These are phyloP conservation scores for Megalops atlanticus DNA, from an alignment of 2,113 vertebrate species.

Conservation along the genomic window DNA sequence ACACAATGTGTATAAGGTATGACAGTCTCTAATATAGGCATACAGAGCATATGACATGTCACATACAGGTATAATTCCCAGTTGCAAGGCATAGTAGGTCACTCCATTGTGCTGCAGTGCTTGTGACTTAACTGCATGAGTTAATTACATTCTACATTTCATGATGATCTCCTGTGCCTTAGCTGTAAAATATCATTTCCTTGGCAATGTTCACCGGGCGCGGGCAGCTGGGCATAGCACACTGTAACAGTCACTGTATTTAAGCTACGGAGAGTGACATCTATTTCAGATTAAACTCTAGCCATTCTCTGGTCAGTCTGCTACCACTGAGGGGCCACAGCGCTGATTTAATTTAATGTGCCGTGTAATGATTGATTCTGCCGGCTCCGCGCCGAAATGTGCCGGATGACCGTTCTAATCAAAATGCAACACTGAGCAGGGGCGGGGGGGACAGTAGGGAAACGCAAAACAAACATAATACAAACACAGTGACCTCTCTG, in stretches of 20 bases:
- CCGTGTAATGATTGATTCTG: constrained; percentile 17
- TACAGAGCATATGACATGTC: no score
- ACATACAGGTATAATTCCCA: no score
- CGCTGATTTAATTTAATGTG: constrained; percentile 15
- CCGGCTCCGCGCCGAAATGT: neutral
- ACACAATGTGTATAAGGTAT: no score
- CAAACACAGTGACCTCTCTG: neutral
- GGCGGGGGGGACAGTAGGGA: neutral
- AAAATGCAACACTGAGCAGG: neutral
- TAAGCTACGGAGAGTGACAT: neutral
- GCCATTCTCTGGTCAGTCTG: neutral
- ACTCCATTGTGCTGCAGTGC: no score
- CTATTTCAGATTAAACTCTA: neutral
- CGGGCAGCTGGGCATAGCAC: neutral
- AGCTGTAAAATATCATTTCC: no score
- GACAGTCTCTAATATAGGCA: no score
- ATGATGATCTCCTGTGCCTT: no score
- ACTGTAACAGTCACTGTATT: neutral
- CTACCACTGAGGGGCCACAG: neutral
- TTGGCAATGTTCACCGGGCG: no score
- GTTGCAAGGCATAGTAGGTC: no score
- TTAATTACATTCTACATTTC: no score
- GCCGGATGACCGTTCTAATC: neutral
- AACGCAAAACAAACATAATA: neutral
- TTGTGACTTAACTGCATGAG: no score